Evolutionary conservation across 2,888 invertebrate genomes (phyloP).

Genomic region (Lumbricus terrestris): DNA sequence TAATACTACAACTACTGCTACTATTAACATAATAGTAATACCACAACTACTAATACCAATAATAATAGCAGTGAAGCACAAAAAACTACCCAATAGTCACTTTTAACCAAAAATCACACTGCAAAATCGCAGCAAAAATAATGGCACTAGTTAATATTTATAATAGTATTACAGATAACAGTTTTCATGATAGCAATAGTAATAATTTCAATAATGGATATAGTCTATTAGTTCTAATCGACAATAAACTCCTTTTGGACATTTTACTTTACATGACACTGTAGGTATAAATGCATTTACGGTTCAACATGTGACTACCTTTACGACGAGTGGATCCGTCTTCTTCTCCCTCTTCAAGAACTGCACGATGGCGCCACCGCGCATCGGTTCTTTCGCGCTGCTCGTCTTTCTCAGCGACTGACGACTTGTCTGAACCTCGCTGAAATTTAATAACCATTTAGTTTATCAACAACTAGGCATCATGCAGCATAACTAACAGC

Average conservation of each 20-base stretch:
- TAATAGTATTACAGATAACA: background rate
- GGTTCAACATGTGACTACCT: background rate
- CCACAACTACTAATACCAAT: no score
- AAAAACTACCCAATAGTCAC: background rate
- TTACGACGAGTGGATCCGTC: background rate
- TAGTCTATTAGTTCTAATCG: background rate
- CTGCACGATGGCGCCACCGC: constrained; percentile 47
- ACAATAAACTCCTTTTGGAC: background rate
- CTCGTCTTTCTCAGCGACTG: constrained; percentile 54
- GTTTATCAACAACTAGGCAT: background rate
- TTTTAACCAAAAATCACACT: background rate
- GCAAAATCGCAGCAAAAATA: background rate
- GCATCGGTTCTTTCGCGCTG: constrained; percentile 53
- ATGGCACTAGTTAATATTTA: background rate
- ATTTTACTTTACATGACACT: background rate
- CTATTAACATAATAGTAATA: no score
- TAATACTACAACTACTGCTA: no score
- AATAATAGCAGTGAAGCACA: background rate
- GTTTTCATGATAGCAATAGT: background rate
- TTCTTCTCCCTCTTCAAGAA: constrained; percentile 19
- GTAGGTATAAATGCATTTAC: background rate
- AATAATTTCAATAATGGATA: background rate
- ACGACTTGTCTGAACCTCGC: constrained; percentile 48
- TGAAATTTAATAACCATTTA: constrained; percentile 33
- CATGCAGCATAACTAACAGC: no score